Conservation (phyloP, 2,797 vertebrate genomes). For the Allobates femoralis region DNA sequence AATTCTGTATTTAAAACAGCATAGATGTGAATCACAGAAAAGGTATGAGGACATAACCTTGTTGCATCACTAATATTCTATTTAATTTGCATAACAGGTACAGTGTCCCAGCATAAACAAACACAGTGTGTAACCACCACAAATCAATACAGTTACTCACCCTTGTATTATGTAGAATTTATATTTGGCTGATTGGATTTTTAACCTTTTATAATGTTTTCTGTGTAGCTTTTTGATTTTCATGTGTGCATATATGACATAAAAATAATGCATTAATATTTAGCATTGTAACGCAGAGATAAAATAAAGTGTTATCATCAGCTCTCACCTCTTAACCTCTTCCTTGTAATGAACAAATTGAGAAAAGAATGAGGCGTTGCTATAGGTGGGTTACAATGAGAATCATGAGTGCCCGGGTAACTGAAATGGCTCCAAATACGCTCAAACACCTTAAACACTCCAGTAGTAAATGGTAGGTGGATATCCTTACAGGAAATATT, state of each 20-base stretch:
- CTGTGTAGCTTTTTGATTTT: background rate
- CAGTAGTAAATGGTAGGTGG: too few species aligned
- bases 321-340: too few species aligned
- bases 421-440: too few species aligned
- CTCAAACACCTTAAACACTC: too few species aligned
- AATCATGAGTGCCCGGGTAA: too few species aligned
- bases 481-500: too few species aligned
- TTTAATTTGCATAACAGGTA: background rate
- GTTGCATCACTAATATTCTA: background rate
- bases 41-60: background rate
- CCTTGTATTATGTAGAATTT: background rate
- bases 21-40: background rate
- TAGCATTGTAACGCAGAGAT: background rate
- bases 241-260: background rate
- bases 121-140: background rate
- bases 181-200: too few species aligned
- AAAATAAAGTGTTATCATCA: too few species aligned
- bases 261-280: background rate
- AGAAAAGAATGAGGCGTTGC: too few species aligned
- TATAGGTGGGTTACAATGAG: too few species aligned
- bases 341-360: too few species aligned
- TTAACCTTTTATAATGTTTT: background rate
- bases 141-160: background rate
- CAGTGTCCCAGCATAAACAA: background rate
- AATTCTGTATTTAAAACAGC: background rate